Base-by-base conservation (phyloP, 2,888 invertebrate species). In the Melipona beecheii region DNA sequence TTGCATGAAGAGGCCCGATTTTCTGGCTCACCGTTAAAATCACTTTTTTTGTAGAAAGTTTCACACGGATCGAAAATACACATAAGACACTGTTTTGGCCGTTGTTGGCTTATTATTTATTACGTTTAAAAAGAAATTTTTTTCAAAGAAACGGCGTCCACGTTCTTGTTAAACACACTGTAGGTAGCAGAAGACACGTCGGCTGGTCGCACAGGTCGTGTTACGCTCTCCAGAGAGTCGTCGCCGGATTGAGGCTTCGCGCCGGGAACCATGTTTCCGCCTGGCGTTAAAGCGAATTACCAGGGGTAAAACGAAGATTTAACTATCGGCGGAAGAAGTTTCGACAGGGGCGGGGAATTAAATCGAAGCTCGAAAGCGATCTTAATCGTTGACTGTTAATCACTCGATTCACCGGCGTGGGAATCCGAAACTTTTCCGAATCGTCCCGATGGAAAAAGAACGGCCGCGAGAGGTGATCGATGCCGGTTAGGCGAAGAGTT, bases 361-460 rank as follows among this genome's bases (percentile, higher is more conserved):
- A 87, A 75, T 84, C 74, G 86, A 71, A 65, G 62, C 80, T 27
- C 43, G 84, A 86, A 84, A 75, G 74, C 75, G 75, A 85, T 86
- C 83, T 85, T 82, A 83, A 88, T 88, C 88, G 81, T 69, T 73
- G 85, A 66, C 80, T 84, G 84, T 89, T 89, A 87, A 89, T 89
- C 87, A 83, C 79, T 78, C 72, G 88, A 87, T 88, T 87, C 84
- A 85, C 75, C 62, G 52, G 36, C 71, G 81, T 58, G 68, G 80
- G 85, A 81, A 83, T 80, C 80, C 79, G 11, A 43, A 83, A 86
- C 87, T 76, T 86, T 86, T 75, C 56, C 54, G 66, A 84, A 82
- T 82, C 71, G 81, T 75, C 58, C 62, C 19, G 62, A 21, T 21
- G 31, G 9, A 19, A 62, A 31, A 19, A 27, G 31, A 64, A 31